Percentiles rank a stretch among this genome's conserved stretches.
Conservation (phyloP, 2,797 vertebrate species). For the Danio kyathit region DNA sequence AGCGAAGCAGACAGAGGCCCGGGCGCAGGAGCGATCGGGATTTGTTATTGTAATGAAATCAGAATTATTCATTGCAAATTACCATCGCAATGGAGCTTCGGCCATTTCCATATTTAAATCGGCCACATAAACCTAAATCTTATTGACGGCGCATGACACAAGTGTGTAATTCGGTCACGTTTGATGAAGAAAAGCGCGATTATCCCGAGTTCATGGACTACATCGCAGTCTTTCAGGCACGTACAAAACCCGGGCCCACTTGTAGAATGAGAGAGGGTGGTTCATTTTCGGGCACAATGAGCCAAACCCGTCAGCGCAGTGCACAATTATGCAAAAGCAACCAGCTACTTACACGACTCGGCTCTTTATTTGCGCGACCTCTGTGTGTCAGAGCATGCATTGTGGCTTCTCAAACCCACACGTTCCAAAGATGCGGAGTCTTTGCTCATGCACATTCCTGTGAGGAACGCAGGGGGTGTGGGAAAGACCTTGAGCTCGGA, state of each 20-base stretch:
- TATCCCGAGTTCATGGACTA: slow-evolving; percentile 57
- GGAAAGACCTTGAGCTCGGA: slow-evolving; percentile 71
- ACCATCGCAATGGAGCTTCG: slow-evolving; percentile 64
- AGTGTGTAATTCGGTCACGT: slow-evolving; percentile 63
- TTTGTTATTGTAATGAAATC: slow-evolving; percentile 67
- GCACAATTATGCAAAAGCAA: slow-evolving; percentile 66
- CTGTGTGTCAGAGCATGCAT: slow-evolving; percentile 54
- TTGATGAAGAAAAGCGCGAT: slow-evolving; percentile 66
- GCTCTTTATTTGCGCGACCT: slow-evolving; percentile 61
- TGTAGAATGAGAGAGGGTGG: slow-evolving; percentile 56
- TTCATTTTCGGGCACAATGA: slow-evolving; percentile 61
- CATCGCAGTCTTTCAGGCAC: slow-evolving; percentile 54
- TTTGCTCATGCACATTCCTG: slow-evolving; percentile 67
- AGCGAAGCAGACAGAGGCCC: slow-evolving; percentile 25
- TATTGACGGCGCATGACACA: slow-evolving; percentile 44
- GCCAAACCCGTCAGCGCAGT: slow-evolving; percentile 49
- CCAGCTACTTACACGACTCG: slow-evolving; percentile 57
- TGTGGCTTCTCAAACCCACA: slow-evolving; percentile 59
- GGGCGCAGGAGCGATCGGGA: slow-evolving; percentile 42
- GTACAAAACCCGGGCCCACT: slow-evolving; percentile 57
- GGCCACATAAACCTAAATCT: slow-evolving; percentile 53
- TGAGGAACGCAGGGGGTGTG: slow-evolving; percentile 71
- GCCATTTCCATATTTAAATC: slow-evolving; percentile 63
- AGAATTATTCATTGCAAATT: slow-evolving; percentile 68
- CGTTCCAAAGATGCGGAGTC: slow-evolving; percentile 67